phyloP scores from a whole-genome alignment of 1,140 invertebrate species.

The Antheraea pernyi region DNA sequence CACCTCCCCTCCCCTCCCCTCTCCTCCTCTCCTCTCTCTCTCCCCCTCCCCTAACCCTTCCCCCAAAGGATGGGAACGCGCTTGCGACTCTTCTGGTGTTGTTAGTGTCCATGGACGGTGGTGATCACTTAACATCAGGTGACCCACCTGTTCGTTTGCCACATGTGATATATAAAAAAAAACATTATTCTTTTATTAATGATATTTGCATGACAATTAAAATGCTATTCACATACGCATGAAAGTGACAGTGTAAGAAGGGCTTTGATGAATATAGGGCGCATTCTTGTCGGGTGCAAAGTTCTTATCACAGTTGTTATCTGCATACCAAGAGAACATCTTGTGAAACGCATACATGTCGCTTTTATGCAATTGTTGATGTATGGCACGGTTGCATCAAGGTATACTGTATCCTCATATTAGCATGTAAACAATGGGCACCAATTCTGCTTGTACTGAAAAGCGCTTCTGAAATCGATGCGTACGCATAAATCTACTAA shows the following conservation, averaged over 20 bases:
- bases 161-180: background rate
- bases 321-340: slow-evolving; percentile 18
- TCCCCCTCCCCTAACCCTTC: too few species aligned
- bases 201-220: background rate
- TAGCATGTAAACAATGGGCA: slow-evolving; percentile 50
- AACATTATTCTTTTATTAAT: background rate
- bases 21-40: too few species aligned
- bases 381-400: slow-evolving; percentile 38
- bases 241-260: background rate
- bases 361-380: slow-evolving; percentile 38
- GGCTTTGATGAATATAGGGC: slow-evolving; percentile 3
- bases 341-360: slow-evolving; percentile 25
- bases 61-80: too few species aligned
- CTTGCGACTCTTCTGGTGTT: too few species aligned
- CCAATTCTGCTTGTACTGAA: slow-evolving; percentile 29
- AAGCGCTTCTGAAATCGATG: slow-evolving; percentile 41
- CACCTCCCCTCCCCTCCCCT: too few species aligned
- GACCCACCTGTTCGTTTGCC: too few species aligned
- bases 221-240: background rate
- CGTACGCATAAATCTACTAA: slow-evolving; percentile 38
- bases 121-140: too few species aligned
- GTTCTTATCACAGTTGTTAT: slow-evolving; percentile 22
- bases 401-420: slow-evolving; percentile 40
- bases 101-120: too few species aligned
- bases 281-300: slow-evolving; percentile 8